A percentile compares a stretch with the other conserved stretches of the same genome.
phyloP scores from a whole-genome alignment of 2,888 invertebrate genomes.

The Nysson spinosus region DNA sequence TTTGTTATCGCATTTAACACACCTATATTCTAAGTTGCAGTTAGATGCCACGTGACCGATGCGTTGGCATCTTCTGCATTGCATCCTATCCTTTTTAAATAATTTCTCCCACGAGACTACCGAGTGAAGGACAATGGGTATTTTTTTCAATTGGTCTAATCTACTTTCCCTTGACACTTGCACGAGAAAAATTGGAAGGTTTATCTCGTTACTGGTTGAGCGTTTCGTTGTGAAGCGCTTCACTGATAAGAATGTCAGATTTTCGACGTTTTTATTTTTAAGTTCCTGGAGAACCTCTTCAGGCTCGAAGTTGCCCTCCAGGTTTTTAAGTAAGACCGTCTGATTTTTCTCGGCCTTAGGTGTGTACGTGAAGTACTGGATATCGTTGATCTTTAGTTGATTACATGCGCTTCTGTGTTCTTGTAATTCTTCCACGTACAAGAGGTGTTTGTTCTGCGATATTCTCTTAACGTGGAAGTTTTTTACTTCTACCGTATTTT shows the following conservation, averaged over 20 bases:
- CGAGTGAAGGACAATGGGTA: constrained; percentile 29
- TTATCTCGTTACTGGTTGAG: too few species aligned
- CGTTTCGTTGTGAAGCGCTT: constrained; percentile 17
- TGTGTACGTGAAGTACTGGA: too few species aligned
- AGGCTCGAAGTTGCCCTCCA: constrained; percentile 20
- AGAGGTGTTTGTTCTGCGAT: too few species aligned
- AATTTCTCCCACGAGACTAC: constrained; percentile 36
- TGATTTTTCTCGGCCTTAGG: too few species aligned
- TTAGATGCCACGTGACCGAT: constrained; percentile 36
- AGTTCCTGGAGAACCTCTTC: constrained; percentile 11
- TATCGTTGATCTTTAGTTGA: background rate
- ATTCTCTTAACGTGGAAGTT: too few species aligned
- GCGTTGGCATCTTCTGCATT: constrained; percentile 50
- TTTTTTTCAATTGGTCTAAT: constrained; percentile 9
- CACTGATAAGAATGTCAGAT: constrained; percentile 29
- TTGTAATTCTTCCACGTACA: too few species aligned
- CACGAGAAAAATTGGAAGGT: constrained; percentile 31
- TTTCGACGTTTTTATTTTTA: background rate
- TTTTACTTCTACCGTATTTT: too few species aligned
- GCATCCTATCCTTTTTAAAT: constrained; percentile 19
- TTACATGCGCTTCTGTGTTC: too few species aligned
- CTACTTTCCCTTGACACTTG: constrained; percentile 27
- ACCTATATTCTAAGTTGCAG: constrained; percentile 37
- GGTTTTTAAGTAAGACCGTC: too few species aligned
- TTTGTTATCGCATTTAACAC: constrained; percentile 30